Evolutionary conservation across 2,888 invertebrate genomes (phyloP), one percentile per base, ranked within the genome.

Genomic region (Perithous albicinctus): DNA sequence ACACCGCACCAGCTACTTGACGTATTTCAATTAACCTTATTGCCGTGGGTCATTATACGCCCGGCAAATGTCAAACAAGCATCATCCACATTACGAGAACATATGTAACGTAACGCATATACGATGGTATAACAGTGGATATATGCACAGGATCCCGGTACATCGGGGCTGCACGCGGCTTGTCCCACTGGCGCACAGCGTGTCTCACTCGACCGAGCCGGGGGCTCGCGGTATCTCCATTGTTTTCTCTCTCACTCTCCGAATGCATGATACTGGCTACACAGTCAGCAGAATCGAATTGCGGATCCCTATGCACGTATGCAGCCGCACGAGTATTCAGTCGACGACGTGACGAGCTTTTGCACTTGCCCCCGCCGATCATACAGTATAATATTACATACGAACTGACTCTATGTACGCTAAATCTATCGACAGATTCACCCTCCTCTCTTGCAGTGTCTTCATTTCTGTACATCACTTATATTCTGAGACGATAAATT

Each of bases 21-120:
- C 88, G 89, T 90, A 89, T 89, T 90, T 89, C 91, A 89, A 91
- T 91, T 89, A 90, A 90, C 89, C 89, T 90, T 88, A 91, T 90
- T 89, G 89, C 88, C 84, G 85, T 83, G 81, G 84, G 84, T 87
- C 86, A 88, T 88, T 88, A 81, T 80, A 87, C 86, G 87, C 85
- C 87, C 83, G 87, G 85, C 87, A 88, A 89, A 89, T 89, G 88
- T 89, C 88, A 89, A 87, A 83, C 81, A 83, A 79, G 77, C 76
- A 67, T 79, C 78, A 64, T 70, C 63, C 51, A 64, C 69, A 54
- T 76, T 73, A 78, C 80, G 78, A 80, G 63, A 80, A 79, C 77
- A 70, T 79, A 66, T 82, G 77, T 59, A 74, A 73, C 70, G 61
- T 61, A n/a, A 51, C 48, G 29, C n/a, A 10, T 63, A 75, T 56